Conservation (phyloP, 2,888 invertebrate species). For the Acanthosepion esculentum region DNA sequence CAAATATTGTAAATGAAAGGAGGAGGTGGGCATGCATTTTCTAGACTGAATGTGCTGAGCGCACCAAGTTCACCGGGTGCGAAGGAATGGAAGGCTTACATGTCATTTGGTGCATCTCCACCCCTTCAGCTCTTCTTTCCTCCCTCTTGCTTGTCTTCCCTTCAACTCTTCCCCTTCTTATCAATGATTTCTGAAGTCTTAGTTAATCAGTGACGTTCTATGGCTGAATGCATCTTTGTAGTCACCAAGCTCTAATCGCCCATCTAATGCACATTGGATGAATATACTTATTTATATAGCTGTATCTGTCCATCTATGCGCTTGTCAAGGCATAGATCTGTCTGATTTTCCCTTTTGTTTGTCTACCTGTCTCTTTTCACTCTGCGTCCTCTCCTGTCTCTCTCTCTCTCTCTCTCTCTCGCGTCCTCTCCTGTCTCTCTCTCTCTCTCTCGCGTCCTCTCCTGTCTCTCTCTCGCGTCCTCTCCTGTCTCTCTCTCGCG, state of each 20-base stretch:
- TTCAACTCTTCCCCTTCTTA: not conserved
- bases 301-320: not conserved
- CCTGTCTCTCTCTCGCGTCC: not conserved
- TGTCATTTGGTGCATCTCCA: not conserved
- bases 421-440: not conserved
- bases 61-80: slow-evolving; percentile 6
- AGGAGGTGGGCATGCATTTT: not conserved
- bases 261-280: not conserved
- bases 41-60: slow-evolving; percentile 21
- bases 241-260: slow-evolving; percentile 17
- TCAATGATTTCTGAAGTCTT: not conserved
- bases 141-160: not conserved
- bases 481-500: not conserved
- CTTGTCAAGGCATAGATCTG: not conserved
- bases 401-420: not conserved
- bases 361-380: not conserved
- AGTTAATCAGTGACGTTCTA: not conserved
- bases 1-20: slow-evolving; percentile 33
- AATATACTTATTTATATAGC: not conserved
- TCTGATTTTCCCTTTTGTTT: not conserved
- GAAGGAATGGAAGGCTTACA: slow-evolving; percentile 33
- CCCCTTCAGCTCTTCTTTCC: not conserved
- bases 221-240: slow-evolving; percentile 8
- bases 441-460: not conserved
- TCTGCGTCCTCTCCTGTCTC: too few relatives aligned